Evolutionary conservation across 2,888 invertebrate genomes (phyloP), one percentile per base, ranked within the genome.

Genomic region (Lordiphosa fenestrarum): DNA sequence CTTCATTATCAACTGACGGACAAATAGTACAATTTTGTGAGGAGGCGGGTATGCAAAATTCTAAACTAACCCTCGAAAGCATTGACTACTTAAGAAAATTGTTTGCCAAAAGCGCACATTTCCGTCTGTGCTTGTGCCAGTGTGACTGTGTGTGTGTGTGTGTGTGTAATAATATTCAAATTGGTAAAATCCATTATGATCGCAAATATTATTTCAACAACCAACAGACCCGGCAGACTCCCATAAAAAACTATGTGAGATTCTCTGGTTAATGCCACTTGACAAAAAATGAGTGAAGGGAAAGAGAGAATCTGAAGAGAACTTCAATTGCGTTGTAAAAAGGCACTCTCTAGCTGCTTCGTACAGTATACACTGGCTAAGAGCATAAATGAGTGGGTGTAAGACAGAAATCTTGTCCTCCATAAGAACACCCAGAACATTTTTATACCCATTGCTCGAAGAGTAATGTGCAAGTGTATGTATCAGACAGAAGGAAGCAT

Each of bases 101-200:
- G 81, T 77, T 78, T 78, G 81, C 73, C 65, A 58, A 61, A 54
- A 39, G 21, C 44, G 52, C 66, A 66, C 54, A 70, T 53, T 57
- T 57, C 66, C 62, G 53, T 62, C 51, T 57, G 25, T 41, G 51
- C 13, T 35, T 52, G 23, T 41, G 21, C 37, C 9, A 49, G 42
- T 52, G n/a, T 41, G 10, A 48, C 38, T 57, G 38, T 56, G 38
- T 57, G 47, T 44, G 5, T 53, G 44, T 40, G 54, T 69, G 51
- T 66, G 71, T 73, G 65, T 77, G 77, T 78, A 73, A 80, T 80
- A 81, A 78, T 80, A 80, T 80, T 81, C 81, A 80, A 80, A 80
- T 80, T 80, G 78, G 54, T 66, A 78, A 80, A 80, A 80, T 80
- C 81, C 81, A 80, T 81, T 80, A 81, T 77, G 81, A 80, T 80